Base-by-base conservation (phyloP, 2,888 invertebrate genomes). In the Agrypnus murinus region DNA sequence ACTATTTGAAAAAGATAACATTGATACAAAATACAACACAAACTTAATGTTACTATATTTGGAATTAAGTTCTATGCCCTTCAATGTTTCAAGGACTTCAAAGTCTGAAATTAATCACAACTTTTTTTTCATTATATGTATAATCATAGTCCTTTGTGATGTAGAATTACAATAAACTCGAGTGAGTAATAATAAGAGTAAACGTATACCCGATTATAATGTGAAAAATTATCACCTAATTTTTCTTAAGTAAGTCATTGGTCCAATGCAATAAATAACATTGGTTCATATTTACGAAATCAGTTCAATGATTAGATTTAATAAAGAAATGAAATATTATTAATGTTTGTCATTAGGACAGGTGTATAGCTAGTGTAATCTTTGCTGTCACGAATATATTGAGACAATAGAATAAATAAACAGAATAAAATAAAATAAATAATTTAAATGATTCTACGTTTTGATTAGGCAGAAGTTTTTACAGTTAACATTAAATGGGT, bases 271-370 rank as follows among this genome's bases (percentile, higher is more conserved):
- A 46, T 46, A 17, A 46, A 9, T n/a, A 46, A 19, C 17, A 17
- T 2, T n/a, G n/a, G n/a, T 25, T 48, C 45, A 19, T 19, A 25
- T 9, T n/a, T n/a, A 5, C 31, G 50, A 50, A 50, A 50, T 31
- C 15, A 15, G 43, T n/a, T n/a, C 1, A 15, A 15, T 31, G 31
- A 50, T 32, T 50, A 50, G 50, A 50, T 50, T 50, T 50, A 31
- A 31, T 32, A 50, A 31, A 17, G 31, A 50, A 50, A 50, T 14
- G n/a, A 50, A 50, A n/a, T 7, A 31, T 6, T 50, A 50, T 50
- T 43, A 17, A 10, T 2, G 31, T 50, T 50, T 50, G 25, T n/a
- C 12, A 32, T 50, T 15, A 10, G 7, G n/a, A 32, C 50, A 50
- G 31, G 31, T 50, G n/a, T 12, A 31, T 25, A n/a, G n/a, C n/a